Conservation (phyloP, 2,888 invertebrate species). For the Brenthis hecate region DNA sequence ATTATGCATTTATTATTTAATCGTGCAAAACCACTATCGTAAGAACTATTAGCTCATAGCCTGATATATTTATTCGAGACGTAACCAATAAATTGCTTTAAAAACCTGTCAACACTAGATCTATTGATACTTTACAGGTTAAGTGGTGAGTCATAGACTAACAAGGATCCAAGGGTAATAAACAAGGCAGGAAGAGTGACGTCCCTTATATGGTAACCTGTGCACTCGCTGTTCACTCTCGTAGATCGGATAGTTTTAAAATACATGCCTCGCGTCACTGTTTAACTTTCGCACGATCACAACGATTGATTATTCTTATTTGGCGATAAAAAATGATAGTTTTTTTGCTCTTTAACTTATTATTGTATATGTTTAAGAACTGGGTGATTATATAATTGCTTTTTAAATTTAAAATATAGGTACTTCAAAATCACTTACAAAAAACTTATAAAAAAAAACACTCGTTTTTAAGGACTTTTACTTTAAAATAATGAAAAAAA, state of each 20-base stretch:
- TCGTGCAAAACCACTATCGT: not conserved
- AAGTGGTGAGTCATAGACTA: slow-evolving; percentile 28
- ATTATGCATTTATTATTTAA: not conserved
- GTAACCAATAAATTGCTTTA: slow-evolving; percentile 7
- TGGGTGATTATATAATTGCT: too few relatives aligned
- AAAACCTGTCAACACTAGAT: slow-evolving; percentile 19
- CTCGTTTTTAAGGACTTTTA: too few relatives aligned
- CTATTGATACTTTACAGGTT: slow-evolving; percentile 15
- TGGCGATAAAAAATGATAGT: not conserved
- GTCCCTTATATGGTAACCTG: slow-evolving; percentile 46
- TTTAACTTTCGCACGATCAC: slow-evolving; percentile 6
- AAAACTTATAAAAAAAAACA: too few relatives aligned
- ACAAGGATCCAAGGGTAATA: slow-evolving; percentile 29
- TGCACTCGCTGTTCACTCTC: slow-evolving; percentile 36
- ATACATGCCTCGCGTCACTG: not conserved
- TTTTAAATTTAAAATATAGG: too few relatives aligned
- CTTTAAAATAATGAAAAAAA: too few relatives aligned
- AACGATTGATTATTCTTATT: not conserved
- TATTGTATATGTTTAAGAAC: not conserved
- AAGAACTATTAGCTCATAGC: slow-evolving; percentile 4
- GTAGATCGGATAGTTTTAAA: slow-evolving; percentile 25
- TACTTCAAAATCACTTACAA: too few relatives aligned
- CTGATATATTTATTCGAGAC: not conserved
- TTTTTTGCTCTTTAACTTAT: not conserved
- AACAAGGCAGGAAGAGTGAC: slow-evolving; percentile 37